Evolutionary conservation across 2,888 invertebrate genomes (phyloP).

Genomic region (Yponomeuta cagnagella): DNA sequence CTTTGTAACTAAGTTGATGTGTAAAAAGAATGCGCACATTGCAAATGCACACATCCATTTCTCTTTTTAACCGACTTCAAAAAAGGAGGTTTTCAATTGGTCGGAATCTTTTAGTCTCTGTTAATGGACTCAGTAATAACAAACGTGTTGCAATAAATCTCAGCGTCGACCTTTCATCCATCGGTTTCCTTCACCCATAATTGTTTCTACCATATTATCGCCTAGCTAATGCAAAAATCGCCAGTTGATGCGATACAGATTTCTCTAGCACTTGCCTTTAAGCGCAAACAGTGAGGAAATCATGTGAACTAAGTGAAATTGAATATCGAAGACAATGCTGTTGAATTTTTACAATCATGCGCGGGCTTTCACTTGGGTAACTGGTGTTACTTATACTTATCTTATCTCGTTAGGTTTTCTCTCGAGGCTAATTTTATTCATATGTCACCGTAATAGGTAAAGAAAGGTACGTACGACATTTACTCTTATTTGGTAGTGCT

Average conservation of each 20-base stretch:
- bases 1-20: too few species aligned
- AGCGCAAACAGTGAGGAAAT: slow-evolving; percentile 35
- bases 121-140: too few species aligned
- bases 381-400: slow-evolving; percentile 24
- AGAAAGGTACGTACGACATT: slow-evolving; percentile 5
- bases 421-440: slow-evolving; percentile 30
- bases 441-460: slow-evolving; percentile 30
- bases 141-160: background rate
- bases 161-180: background rate
- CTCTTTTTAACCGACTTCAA: too few species aligned
- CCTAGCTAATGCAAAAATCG: background rate
- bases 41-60: too few species aligned
- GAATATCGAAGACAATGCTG: slow-evolving; percentile 48
- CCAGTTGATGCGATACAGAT: slow-evolving; percentile 7
- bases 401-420: slow-evolving; percentile 29
- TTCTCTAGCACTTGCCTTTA: slow-evolving; percentile 8
- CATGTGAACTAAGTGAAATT: slow-evolving; percentile 66
- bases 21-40: too few species aligned
- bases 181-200: too few species aligned
- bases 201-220: too few species aligned
- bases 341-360: slow-evolving; percentile 53
- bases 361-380: slow-evolving; percentile 50
- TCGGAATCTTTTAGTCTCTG: too few species aligned
- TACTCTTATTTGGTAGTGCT: background rate
- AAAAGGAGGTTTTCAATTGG: too few species aligned